phyloP scores from a whole-genome alignment of 2,797 vertebrate species.

The Macropus fuliginosus region DNA sequence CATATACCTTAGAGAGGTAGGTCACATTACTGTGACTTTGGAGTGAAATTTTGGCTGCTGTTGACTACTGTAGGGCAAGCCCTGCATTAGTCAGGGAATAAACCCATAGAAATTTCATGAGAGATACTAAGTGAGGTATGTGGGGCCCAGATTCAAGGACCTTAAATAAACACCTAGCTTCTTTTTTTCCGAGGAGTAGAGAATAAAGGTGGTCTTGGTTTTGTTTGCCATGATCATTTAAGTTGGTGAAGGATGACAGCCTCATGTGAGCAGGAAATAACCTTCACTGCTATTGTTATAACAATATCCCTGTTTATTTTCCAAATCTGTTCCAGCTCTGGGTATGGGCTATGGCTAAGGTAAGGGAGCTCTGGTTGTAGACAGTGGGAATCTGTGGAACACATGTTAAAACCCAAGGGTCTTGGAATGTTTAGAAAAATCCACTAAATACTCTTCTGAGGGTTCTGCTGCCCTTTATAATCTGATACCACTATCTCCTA shows the following conservation, averaged over 20 bases:
- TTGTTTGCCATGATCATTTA: constrained; percentile 80
- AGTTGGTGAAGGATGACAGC: constrained; percentile 72
- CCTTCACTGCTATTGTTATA: constrained; percentile 70
- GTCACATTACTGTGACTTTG: constrained; percentile 75
- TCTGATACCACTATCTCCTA: constrained; percentile 69
- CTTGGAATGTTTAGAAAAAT: constrained; percentile 75
- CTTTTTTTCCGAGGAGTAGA: constrained; percentile 54
- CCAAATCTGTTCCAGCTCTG: constrained; percentile 53
- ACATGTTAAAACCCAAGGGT: constrained; percentile 66
- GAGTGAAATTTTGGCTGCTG: constrained; percentile 80
- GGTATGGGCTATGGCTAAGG: constrained; percentile 62
- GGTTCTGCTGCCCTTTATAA: constrained; percentile 52
- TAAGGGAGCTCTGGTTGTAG: constrained; percentile 64
- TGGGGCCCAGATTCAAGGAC: constrained; percentile 67
- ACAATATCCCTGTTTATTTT: constrained; percentile 51
- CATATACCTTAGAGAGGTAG: constrained; percentile 83
- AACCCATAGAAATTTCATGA: constrained; percentile 63
- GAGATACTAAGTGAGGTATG: constrained; percentile 49
- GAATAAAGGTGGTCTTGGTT: constrained; percentile 73
- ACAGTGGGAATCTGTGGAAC: constrained; percentile 66
- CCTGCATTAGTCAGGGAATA: constrained; percentile 56
- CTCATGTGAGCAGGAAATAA: constrained; percentile 29
- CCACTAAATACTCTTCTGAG: constrained; percentile 73
- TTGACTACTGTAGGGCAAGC: constrained; percentile 58
- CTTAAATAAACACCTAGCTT: constrained; percentile 70